A percentile compares a stretch with the other conserved stretches of the same genome.
Evolutionary conservation across 2,113 vertebrate genomes (phyloP).

Genomic region (Vidua macroura): DNA sequence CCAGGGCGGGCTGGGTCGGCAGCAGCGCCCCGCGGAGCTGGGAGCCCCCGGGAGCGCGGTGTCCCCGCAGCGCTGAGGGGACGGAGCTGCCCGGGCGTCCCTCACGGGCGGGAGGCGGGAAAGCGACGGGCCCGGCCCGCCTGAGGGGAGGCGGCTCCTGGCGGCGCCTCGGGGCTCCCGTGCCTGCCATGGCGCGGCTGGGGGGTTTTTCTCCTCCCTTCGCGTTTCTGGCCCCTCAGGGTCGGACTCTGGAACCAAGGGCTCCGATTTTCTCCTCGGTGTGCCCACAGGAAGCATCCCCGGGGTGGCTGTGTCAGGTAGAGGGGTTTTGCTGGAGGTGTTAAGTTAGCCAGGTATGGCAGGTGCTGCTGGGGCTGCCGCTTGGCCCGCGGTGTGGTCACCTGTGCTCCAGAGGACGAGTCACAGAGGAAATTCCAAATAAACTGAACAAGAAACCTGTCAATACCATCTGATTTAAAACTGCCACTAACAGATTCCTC

Average conservation of each 20-base stretch:
- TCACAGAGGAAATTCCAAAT: not conserved
- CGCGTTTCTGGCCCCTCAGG: rapidly evolving
- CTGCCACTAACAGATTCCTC: rapidly evolving
- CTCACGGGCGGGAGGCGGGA: not conserved
- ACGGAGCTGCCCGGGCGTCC: not conserved
- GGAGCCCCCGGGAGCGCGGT: not conserved
- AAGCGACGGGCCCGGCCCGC: not conserved
- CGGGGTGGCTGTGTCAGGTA: rapidly evolving
- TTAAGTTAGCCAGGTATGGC: rapidly evolving
- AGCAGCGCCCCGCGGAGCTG: not conserved
- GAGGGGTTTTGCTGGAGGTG: not conserved
- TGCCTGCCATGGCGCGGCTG: rapidly evolving
- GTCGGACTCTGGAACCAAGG: no score
- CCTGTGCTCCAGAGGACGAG: no score
- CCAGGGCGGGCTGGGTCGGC: rapidly evolving
- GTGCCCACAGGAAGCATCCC: not conserved
- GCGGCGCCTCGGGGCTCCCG: rapidly evolving
- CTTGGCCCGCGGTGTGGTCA: not conserved
- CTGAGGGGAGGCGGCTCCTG: no score
- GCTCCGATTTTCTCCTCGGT: rapidly evolving
- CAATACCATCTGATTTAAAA: not conserved
- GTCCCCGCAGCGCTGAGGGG: not conserved
- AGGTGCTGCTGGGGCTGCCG: no score
- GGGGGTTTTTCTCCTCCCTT: not conserved
- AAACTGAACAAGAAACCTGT: rapidly evolving